Base-by-base conservation (phyloP, 2,888 invertebrate genomes). In the Uropetala carovei region DNA sequence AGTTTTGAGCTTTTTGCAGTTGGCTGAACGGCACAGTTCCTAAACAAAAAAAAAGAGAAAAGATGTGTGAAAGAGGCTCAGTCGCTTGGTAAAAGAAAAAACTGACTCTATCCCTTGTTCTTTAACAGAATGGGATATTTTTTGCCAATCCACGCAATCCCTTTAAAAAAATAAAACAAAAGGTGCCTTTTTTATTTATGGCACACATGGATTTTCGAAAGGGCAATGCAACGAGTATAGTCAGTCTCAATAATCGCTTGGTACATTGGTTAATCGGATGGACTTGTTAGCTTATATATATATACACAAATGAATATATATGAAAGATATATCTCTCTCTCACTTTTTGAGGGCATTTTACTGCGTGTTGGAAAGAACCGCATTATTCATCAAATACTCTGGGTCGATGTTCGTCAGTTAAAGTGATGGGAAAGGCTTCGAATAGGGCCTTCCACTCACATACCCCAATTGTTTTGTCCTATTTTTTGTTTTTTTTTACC, bases 21-120 rank as follows among this genome's bases (percentile, higher is more conserved):
- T 89, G 64, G 89, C 89, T 64, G 64, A 64, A 89, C 64, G 89
- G 89, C 89, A 89, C 64, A 89, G 89, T 89, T 89, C 89, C 89
- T 89, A 89, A 64, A n/a, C 43, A 83, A 18, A 30, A 43, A 43
- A 43, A 18, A 30, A 83, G 14, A 30, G 18, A 43, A 43, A 18
- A 30, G 60, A 85, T 10, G 27, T 11, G n/a, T 11, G 89, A 30
- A 18, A 56, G 68, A 60, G 89, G 68, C 56, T 89, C 64, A 64
- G 14, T 56, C 43, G 59, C 43, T 89, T 60, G 43, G 89, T 64
- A 18, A 43, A 89, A 75, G n/a, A n/a, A 27, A n/a, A 75, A 27
- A n/a, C 22, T 10, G 22, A 75, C 75, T 75, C n/a, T 13, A 27
- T 75, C 27, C 75, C 75, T 14, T 75, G 75, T 75, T 75, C 75